Conservation (phyloP, 1,140 invertebrate genomes). For the Bombus difficillimus region DNA sequence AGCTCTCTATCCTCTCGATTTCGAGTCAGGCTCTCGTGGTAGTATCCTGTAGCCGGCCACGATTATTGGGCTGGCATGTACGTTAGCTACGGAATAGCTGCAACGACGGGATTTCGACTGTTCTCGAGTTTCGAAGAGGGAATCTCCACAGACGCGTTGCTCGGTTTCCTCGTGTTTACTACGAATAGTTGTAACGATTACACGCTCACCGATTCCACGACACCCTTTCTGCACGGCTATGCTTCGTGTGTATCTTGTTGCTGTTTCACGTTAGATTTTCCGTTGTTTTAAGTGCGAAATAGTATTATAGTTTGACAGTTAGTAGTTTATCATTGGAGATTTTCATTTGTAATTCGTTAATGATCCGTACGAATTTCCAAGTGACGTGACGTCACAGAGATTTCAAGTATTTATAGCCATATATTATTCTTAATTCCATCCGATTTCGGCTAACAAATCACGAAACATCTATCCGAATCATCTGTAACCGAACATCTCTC, state of each 20-base stretch:
- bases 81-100: slow-evolving; percentile 35
- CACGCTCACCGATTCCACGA: neutral
- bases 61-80: slow-evolving; percentile 68
- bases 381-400: no score
- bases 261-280: neutral
- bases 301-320: neutral
- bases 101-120: slow-evolving; percentile 45
- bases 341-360: no score
- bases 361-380: no score
- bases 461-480: no score
- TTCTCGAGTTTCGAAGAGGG: slow-evolving; percentile 19
- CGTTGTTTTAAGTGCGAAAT: neutral
- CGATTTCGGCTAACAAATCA: no score
- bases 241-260: neutral
- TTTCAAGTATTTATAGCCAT: no score
- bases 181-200: neutral
- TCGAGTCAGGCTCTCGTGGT: slow-evolving; percentile 35
- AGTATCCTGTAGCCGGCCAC: slow-evolving; percentile 60
- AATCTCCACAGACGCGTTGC: neutral
- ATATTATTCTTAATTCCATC: no score
- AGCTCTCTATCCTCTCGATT: slow-evolving; percentile 52
- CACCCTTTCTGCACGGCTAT: neutral
- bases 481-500: neutral
- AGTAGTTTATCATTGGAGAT: no score
- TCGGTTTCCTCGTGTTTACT: neutral